A percentile compares a stretch with the other conserved stretches of the same genome.
Conservation (phyloP, 2,113 vertebrate species). For the Phodopus roborovskii region DNA sequence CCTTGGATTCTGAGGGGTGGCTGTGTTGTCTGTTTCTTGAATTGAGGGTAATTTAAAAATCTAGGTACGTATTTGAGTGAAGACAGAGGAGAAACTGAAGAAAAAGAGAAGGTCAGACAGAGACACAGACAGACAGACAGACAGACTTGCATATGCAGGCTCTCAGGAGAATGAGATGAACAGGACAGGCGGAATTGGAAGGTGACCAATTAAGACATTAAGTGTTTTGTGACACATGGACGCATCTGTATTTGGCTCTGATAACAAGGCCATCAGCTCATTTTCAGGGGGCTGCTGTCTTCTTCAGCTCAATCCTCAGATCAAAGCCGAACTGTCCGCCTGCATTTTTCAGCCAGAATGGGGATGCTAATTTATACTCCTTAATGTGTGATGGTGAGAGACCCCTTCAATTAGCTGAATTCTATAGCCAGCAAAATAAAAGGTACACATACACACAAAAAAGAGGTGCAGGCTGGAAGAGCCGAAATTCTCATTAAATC, state of each 20-base stretch:
- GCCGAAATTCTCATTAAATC: constrained; percentile 97
- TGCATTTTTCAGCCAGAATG: constrained; percentile 93
- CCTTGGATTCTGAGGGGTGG: background rate
- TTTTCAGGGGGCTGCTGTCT: constrained; percentile 94
- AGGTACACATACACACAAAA: constrained; percentile 88
- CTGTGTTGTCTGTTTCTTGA: background rate
- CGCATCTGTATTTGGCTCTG: constrained; percentile 93
- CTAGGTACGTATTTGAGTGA: constrained; percentile 30
- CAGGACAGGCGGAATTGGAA: constrained; percentile 86
- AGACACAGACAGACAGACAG: background rate
- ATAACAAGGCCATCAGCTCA: constrained; percentile 98
- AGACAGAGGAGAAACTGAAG: background rate
- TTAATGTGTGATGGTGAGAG: constrained; percentile 97
- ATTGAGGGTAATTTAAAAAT: constrained; percentile 47
- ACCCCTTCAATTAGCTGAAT: constrained; percentile 99
- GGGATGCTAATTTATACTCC: constrained; percentile 97
- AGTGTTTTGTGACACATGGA: constrained; percentile 96
- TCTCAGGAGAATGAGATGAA: constrained; percentile 55
- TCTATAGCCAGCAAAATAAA: constrained; percentile 93
- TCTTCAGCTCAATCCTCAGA: constrained; percentile 92
- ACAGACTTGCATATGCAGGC: fast-evolving
- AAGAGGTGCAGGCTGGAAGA: constrained; percentile 91
- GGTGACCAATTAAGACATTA: constrained; percentile 99
- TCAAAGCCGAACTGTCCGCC: constrained; percentile 94
- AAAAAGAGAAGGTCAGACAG: background rate